Conservation (phyloP, 2,797 vertebrate genomes). For the Saxicola maurus region DNA sequence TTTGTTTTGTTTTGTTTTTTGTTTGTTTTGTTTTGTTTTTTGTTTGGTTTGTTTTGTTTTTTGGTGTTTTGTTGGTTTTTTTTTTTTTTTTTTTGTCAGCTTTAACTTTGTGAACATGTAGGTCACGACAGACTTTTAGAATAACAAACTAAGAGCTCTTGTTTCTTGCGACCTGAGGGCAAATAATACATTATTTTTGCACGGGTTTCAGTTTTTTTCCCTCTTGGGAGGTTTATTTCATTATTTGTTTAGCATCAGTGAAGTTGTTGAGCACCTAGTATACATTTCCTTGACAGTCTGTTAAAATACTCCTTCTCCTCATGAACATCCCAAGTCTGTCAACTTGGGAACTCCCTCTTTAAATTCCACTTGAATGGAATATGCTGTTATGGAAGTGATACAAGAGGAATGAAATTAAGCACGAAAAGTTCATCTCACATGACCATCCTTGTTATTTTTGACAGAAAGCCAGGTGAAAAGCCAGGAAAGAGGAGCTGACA, state of each 20-base stretch:
- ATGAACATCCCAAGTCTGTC: neutral
- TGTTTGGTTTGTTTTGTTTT: no score
- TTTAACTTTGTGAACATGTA: neutral
- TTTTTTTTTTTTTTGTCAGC: neutral
- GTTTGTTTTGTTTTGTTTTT: no score
- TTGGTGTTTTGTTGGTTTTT: no score
- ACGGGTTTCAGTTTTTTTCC: neutral
- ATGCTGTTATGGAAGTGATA: neutral
- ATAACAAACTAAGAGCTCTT: neutral
- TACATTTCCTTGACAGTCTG: neutral
- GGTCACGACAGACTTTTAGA: neutral
- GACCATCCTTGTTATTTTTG: neutral
- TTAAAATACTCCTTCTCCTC: neutral
- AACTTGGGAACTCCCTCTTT: neutral
- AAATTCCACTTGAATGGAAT: neutral
- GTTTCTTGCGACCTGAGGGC: accelerated
- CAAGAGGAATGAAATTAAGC: neutral
- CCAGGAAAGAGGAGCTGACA: neutral
- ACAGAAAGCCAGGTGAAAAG: neutral
- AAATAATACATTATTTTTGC: neutral
- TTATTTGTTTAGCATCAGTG: neutral
- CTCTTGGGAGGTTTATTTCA: accelerated
- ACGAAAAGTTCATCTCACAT: neutral
- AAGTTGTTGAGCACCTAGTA: neutral
- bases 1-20: no score